Base-by-base conservation (phyloP, 30 jellyfish, hydroid and myxozoan genomes). In the Turritopsis rubra region DNA sequence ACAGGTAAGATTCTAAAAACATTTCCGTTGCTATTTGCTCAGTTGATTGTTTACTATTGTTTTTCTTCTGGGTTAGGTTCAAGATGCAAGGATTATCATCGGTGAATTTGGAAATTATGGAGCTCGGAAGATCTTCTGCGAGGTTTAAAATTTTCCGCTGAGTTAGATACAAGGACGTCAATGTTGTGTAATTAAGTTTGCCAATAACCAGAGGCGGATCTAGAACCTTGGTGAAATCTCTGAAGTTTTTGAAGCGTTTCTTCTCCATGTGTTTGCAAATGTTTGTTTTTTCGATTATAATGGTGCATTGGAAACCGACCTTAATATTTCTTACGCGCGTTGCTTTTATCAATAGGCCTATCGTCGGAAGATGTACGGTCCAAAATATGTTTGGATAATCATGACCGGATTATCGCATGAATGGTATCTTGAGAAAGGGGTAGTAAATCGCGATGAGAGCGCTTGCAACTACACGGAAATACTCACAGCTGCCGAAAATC, bases 51-150 rank as follows among this genome's bases (percentile, higher is more conserved):
- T n/a, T n/a, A n/a, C n/a, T n/a, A n/a, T n/a, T n/a, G n/a, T n/a
- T n/a, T n/a, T n/a, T n/a, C n/a, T n/a, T n/a, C n/a, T n/a, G n/a
- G n/a, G n/a, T n/a, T 27, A 91, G 97, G 80, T 75, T 21, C 87
- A 82, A 7, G 96, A 86, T 70, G 96, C 94, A 5, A 78, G 97
- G 71, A 86, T 91, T 21, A 91, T 91, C 18, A 24, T 91, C 25
- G 94, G 93, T 0, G 97, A 91, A 79, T 66, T 86, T 52, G 79
- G 93, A 16, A 79, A 65, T 3, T 21, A 52, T 25, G 97, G 97
- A 3, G 97, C 97, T 21, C 54, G 83, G 52, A 72, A 87, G 23
- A 84, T 91, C 18, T 91, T 91, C 87, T 91, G 97, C 70, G 97
- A 91, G 93, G 97, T 91, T 23, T 3, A 18, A 23, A 68, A 22